Percentiles rank a stretch among this genome's conserved stretches.
Evolutionary conservation across 2,113 vertebrate species (phyloP).

Genomic region (Leptobrachium leishanense): DNA sequence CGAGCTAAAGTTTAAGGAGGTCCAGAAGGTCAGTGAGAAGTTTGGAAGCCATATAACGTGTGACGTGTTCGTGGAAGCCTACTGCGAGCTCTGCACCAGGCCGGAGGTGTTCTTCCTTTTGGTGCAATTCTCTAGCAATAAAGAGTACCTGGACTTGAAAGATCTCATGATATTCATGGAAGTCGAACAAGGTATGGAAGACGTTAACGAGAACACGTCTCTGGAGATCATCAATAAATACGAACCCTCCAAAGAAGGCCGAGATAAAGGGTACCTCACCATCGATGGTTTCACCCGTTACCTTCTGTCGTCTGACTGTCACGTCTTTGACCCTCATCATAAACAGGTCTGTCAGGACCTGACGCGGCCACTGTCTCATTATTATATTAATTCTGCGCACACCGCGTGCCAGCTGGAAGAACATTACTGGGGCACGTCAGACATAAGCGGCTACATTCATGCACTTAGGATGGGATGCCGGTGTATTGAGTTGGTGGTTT

Average conservation of each 20-base stretch:
- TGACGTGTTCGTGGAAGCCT: slow-evolving; percentile 81
- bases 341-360: slow-evolving; percentile 89
- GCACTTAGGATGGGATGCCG: slow-evolving; percentile 85
- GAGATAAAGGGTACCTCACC: slow-evolving; percentile 80
- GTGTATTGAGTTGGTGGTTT: slow-evolving; percentile 84
- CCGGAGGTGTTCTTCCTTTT: slow-evolving; percentile 89
- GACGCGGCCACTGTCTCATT: slow-evolving; percentile 87
- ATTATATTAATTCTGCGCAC: slow-evolving; percentile 90
- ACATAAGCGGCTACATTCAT: slow-evolving; percentile 81
- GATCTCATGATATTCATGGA: slow-evolving; percentile 88
- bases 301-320: slow-evolving; percentile 87
- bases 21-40: slow-evolving; percentile 81
- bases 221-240: slow-evolving; percentile 81
- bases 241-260: slow-evolving; percentile 85
- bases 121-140: slow-evolving; percentile 92
- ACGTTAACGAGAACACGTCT: slow-evolving; percentile 83
- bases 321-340: slow-evolving; percentile 89
- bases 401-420: slow-evolving; percentile 85
- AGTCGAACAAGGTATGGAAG: slow-evolving; percentile 89
- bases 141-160: slow-evolving; percentile 87
- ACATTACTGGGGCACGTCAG: slow-evolving; percentile 85
- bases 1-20: slow-evolving; percentile 88
- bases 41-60: slow-evolving; percentile 72
- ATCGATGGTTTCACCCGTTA: slow-evolving; percentile 90
- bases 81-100: slow-evolving; percentile 89